Base-by-base conservation (phyloP, 2,888 invertebrate genomes). In the Lepidocyrtoides sp. region DNA sequence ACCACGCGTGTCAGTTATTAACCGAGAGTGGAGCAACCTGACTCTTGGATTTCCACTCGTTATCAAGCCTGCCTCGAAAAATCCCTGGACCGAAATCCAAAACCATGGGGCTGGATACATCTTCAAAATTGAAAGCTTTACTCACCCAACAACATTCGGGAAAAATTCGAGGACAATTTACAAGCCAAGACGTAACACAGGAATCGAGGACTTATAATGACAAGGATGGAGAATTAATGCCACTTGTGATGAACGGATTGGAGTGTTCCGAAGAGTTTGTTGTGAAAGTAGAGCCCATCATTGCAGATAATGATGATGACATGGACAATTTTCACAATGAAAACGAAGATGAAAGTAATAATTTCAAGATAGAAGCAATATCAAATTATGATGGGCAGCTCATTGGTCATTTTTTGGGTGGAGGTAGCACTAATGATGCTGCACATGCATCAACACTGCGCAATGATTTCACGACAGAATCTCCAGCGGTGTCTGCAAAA, bases 221-320 rank as follows among this genome's bases (percentile, higher is more conserved):
- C n/a, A n/a, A n/a, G n/a, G n/a, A n/a, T n/a, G n/a, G n/a, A n/a
- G n/a, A n/a, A n/a, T n/a, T n/a, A n/a, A n/a, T n/a, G n/a, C n/a
- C n/a, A n/a, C n/a, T n/a, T n/a, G n/a, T n/a, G n/a, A 60, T 2
- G 10, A 29, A 66, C 29, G 66, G 66, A 32, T 3, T 57, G 44
- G 75, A 36, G 8, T 12, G n/a, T 2, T 54, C 79, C 1, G 79
- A 79, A 29, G 54, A 79, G 14, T 79, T 79, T 79, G 54, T 79
- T 14, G 79, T 79, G 3, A 79, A 79, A 17, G 51, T 79, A 8
- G 79, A 79, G 29, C 79, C 79, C 26, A 41, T 26, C 4, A n/a
- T 66, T 66, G 29, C 2, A 10, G n/a, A n/a, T n/a, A n/a, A n/a
- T n/a, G 66, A 66, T 29, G 8, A 66, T 20, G 66, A 12, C 32